Evolutionary conservation across 64 coral and sea anemone genomes (phyloP).

Genomic region (Montipora cactus): DNA sequence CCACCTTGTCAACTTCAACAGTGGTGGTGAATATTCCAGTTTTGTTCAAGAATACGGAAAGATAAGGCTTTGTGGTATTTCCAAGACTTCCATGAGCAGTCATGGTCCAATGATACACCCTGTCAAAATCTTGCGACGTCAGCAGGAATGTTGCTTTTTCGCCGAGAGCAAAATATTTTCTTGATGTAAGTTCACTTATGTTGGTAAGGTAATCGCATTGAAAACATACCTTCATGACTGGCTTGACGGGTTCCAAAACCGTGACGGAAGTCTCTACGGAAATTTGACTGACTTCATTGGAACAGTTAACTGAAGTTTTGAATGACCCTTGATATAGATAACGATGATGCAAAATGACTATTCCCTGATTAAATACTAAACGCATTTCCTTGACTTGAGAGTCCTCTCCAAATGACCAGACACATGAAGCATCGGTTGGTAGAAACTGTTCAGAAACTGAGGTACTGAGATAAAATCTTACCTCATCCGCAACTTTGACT

Average conservation of each 20-base stretch:
- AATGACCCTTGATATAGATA: slow-evolving; percentile 3
- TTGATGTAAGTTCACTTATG: background rate
- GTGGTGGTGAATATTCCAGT: background rate
- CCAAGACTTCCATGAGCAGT: background rate
- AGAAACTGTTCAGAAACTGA: background rate
- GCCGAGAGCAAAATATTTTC: slow-evolving; percentile 22
- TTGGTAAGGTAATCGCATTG: background rate
- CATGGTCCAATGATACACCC: slow-evolving; percentile 37
- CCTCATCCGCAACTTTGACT: background rate
- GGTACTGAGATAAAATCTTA: background rate
- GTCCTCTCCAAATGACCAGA: slow-evolving; percentile 3
- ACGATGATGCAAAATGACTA: background rate
- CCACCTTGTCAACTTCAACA: slow-evolving; percentile 59
- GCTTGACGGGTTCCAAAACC: background rate
- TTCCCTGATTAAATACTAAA: slow-evolving; percentile 1
- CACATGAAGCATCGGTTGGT: slow-evolving; percentile 3
- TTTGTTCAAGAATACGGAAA: background rate
- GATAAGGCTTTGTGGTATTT: background rate
- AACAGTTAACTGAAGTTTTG: background rate
- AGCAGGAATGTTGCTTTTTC: slow-evolving; percentile 26
- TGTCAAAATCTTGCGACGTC: slow-evolving; percentile 61
- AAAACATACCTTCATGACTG: background rate
- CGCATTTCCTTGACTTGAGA: background rate
- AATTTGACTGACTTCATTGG: slow-evolving; percentile 33
- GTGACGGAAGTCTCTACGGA: background rate